These are phyloP conservation scores for Ptychadena robeensis DNA, from an alignment of 2,797 vertebrate genomes.

Conservation along the genomic window DNA sequence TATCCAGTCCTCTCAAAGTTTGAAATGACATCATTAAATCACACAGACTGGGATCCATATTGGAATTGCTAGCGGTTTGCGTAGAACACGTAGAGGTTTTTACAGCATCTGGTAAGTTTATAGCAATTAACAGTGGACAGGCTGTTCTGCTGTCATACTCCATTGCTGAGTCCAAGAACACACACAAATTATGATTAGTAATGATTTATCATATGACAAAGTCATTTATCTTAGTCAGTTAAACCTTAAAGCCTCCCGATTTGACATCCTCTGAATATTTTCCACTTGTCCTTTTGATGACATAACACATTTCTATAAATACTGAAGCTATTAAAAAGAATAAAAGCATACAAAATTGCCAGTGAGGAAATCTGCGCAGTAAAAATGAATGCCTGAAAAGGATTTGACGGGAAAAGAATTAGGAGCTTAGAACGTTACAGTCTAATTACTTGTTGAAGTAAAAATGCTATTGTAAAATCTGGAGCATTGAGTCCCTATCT, in stretches of 20 bases:
- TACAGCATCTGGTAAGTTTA: slow-evolving; percentile 74
- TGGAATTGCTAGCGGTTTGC: slow-evolving; percentile 62
- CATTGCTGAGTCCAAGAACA: slow-evolving; percentile 67
- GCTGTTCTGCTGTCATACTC: slow-evolving; percentile 65
- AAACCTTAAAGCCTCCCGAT: slow-evolving; percentile 61
- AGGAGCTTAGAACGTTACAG: slow-evolving; percentile 16
- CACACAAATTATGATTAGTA: slow-evolving; percentile 71
- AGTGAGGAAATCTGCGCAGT: slow-evolving; percentile 32
- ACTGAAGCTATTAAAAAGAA: slow-evolving; percentile 49
- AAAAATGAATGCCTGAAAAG: slow-evolving; percentile 33
- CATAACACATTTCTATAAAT: slow-evolving; percentile 61
- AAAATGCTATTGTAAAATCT: slow-evolving; percentile 6
- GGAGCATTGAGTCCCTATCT: neutral
- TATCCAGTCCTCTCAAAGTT: slow-evolving; percentile 68
- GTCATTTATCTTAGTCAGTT: slow-evolving; percentile 73
- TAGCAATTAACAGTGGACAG: slow-evolving; percentile 73
- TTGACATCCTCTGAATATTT: slow-evolving; percentile 67
- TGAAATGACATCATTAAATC: slow-evolving; percentile 69
- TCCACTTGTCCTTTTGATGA: slow-evolving; percentile 64
- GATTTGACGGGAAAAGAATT: slow-evolving; percentile 37
- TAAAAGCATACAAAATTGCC: slow-evolving; percentile 49
- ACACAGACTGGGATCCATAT: slow-evolving; percentile 58
- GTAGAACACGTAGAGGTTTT: slow-evolving; percentile 69
- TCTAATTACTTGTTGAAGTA: slow-evolving; percentile 31
- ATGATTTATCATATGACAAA: slow-evolving; percentile 71